phyloP scores from a whole-genome alignment of 2,113 vertebrate species.

The Craseonycteris thonglongyai region DNA sequence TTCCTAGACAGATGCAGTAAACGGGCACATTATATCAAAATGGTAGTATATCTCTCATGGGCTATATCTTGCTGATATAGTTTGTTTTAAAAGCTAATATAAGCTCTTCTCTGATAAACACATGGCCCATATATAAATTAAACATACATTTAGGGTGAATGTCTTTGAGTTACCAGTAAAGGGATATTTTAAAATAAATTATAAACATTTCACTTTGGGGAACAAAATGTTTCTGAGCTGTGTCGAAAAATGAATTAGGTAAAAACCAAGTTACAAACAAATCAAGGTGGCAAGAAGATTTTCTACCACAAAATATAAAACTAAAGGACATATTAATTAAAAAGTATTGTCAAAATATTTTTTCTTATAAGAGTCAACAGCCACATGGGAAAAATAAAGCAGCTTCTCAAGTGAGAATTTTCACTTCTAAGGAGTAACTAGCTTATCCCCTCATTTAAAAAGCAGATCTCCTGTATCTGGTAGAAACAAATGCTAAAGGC shows the following conservation, averaged over 20 bases:
- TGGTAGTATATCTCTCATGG: neutral
- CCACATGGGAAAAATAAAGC: neutral
- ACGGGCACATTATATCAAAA: neutral
- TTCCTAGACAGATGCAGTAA: neutral
- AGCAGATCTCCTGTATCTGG: neutral
- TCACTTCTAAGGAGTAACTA: neutral
- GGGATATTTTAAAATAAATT: neutral
- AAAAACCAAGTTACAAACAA: neutral
- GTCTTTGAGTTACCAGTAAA: neutral
- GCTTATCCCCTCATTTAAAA: neutral
- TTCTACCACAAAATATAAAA: neutral
- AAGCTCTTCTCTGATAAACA: conserved; percentile 30
- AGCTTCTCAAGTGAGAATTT: neutral
- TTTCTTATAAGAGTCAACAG: neutral
- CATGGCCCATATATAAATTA: neutral
- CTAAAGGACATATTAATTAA: neutral
- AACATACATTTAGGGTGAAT: neutral
- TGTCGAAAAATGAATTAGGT: neutral
- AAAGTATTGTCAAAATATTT: neutral
- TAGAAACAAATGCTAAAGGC: neutral
- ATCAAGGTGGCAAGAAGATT: neutral
- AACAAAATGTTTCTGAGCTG: neutral
- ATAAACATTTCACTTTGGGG: neutral
- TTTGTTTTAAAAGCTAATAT: conserved; percentile 45
- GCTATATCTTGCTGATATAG: neutral